Evolutionary conservation across 1,140 invertebrate genomes (phyloP), one percentile per base, ranked within the genome.

Genomic region (Leptinotarsa lineolata): DNA sequence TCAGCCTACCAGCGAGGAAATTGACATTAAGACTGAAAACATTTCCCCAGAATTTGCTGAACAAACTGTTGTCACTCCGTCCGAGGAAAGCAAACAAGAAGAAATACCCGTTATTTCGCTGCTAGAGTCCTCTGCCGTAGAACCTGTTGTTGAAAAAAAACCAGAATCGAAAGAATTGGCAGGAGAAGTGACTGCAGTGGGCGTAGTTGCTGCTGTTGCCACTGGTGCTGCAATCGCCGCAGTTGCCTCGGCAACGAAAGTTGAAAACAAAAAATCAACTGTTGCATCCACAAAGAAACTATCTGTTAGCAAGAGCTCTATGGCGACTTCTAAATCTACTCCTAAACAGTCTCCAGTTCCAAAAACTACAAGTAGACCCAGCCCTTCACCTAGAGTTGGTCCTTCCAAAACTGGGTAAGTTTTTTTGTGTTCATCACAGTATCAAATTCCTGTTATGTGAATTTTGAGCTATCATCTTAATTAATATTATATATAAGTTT

Each of bases 141-240:
- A 69, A 63, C 48, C 18, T 45, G 67, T 61, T 21, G 59, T n/a
- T 59, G 46, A 72, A 60, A 70, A 76, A 59, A 16, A 76, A 64
- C 72, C 76, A 64, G 59, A 76, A 44, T 18, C 73, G 15, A 72
- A 76, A 63, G 80, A 80, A 75, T 66, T 76, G 65, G 45, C 74
- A 1, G 76, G 78, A 76, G 74, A 73, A 68, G 82, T 77, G 18
- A 78, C 78, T 61, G 79, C 75, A 16, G 69, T 68, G 78, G 71
- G 77, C 66, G 80, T 71, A 11, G 81, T 77, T 16, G 80, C 78
- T 21, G 79, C 75, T 22, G 77, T 78, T 6, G 79, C 76, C 24
- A 80, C 78, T 2, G 81, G 79, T 18, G 79, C 80, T 2, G 80
- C 81, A 3, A 80, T 78, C 6, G 76, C 79, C 2, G 77, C 77